Evolutionary conservation across 1,140 invertebrate genomes (phyloP).

Genomic region (Hetaerina americana): DNA sequence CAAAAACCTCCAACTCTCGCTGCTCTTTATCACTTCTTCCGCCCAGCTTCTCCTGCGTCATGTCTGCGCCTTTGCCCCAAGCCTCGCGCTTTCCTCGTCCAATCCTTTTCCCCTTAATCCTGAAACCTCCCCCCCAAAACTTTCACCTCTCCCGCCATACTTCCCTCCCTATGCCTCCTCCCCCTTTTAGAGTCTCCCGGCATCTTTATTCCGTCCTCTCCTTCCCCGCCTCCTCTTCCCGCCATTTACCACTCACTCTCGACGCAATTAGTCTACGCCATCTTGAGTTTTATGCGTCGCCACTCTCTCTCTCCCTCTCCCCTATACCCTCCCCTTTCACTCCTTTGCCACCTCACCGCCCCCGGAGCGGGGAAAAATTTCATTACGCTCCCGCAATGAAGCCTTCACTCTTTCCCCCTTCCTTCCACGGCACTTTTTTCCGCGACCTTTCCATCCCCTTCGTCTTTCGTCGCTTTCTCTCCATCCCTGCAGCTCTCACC

Average conservation of each 20-base stretch:
- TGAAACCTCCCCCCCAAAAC: background rate
- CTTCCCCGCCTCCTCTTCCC: background rate
- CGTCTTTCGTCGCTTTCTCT: background rate
- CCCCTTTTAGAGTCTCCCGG: background rate
- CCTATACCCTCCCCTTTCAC: background rate
- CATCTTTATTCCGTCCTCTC: background rate
- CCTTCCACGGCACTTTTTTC: background rate
- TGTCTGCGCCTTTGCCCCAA: too few species aligned
- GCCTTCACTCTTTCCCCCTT: background rate
- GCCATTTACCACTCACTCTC: too few species aligned
- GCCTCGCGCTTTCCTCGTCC: too few species aligned
- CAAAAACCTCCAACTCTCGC: too few species aligned
- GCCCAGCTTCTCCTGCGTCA: too few species aligned
- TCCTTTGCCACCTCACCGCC: background rate
- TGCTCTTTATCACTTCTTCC: too few species aligned
- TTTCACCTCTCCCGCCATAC: background rate
- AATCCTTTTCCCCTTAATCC: too few species aligned
- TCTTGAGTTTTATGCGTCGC: background rate
- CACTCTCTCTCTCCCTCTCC: background rate
- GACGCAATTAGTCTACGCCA: background rate
- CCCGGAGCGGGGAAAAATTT: background rate
- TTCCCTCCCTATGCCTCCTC: background rate
- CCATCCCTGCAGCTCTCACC: background rate
- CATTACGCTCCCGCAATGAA: background rate
- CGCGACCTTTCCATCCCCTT: background rate